Base-by-base conservation (phyloP, 2,888 invertebrate species). In the Stenoptilia bipunctidactyla region DNA sequence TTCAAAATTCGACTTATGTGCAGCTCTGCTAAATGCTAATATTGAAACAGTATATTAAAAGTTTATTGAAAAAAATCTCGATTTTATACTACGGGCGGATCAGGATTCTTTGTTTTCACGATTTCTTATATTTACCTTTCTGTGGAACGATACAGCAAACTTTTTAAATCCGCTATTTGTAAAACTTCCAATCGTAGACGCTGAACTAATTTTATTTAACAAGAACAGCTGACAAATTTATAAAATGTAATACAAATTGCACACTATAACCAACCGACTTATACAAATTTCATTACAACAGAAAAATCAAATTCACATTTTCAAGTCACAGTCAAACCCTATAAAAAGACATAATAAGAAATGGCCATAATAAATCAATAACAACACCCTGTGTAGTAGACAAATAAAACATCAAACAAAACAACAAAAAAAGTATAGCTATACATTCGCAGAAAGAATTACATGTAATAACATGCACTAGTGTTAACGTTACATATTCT, bases 401-500 rank as follows among this genome's bases (percentile, higher is more conserved):
- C 75, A 68, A 79, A 76, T 70, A 72, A 69, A 72, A 70, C 67
- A 65, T 58, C 58, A 58, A 51, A 61, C 63, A 55, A 64, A 66
- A 66, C 63, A 68, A 69, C 64, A 68, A 58, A 61, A 63, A 56
- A 20, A 20, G 55, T 48, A 49, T 47, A 44, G 44, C 44, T 46
- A 45, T 42, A 36, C 14, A 70, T 74, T 77, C 72, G 75, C 74
- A 76, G 77, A 80, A 80, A 77, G 79, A 76, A 80, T 79, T 77
- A 79, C 79, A 75, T 64, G 73, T 77, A 70, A 76, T 82, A 79
- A 76, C 76, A 77, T 80, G 77, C 80, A 79, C 72, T 76, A 71
- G 79, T 74, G 70, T 67, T 68, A 66, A 65, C 62, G 59, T 66
- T 61, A 53, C 56, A 52, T 56, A 50, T 54, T 58, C 57, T 56